Evolutionary conservation across 2,888 invertebrate genomes (phyloP), one percentile per base, ranked within the genome.

Genomic region (Xestia sexstrigata): DNA sequence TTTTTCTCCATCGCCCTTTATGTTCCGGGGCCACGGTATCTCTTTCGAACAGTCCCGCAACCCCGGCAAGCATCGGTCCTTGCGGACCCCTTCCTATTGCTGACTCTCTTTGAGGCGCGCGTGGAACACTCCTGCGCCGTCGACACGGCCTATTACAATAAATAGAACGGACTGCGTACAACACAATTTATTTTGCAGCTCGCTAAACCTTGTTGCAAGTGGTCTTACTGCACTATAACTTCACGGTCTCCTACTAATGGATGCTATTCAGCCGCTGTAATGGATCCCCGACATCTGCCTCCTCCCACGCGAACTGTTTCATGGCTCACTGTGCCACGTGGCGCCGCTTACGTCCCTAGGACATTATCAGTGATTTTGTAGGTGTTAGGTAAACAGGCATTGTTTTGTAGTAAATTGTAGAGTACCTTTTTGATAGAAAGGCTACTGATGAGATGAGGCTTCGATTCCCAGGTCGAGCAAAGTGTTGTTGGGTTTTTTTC

Each of bases 231-330:
- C 49, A n/a, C 0, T 15, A 5, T 17, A 20, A 20, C 49, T 26
- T 9, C 58, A 17, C 20, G 17, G 81, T 77, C 20, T 17, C 35
- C 39, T 52, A 35, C 72, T 83, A 87, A 87, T 87, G 87, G 81
- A 79, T 30, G 70, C 62, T 55, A 66, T 74, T 79, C 74, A 73
- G n/a, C 68, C 66, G 23, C 11, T 66, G 76, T 85, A 87, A 87
- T 87, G 85, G 81, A 85, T 65, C 68, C 55, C 63, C 17, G 70
- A 69, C 87, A 85, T 78, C 85, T 87, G 87, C 35, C 52, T 47
- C 65, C 45, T 79, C 85, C 79, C 86, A 81, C 72, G 66, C 76
- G 23, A 13, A 8, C 26, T 63, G 45, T 67, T 58, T 60, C 52
- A 69, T 55, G 45, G 1, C 17, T 6, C 17, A 49, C 15, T 26